Evolutionary conservation across 53 echinoderm and acorn worm species (phyloP).

Genomic region (Temnopleurus reevesii): DNA sequence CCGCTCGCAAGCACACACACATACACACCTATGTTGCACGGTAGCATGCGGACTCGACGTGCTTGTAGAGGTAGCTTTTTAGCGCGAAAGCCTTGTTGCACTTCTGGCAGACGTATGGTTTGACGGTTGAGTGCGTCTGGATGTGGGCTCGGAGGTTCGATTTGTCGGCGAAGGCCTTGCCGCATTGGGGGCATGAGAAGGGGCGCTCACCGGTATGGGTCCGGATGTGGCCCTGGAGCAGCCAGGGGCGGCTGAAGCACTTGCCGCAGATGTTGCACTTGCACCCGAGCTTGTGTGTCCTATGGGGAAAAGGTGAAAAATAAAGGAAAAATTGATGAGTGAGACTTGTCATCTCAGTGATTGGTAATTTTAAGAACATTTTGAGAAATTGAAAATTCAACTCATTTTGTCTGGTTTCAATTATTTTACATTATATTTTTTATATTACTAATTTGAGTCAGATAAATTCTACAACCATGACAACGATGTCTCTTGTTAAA

Average conservation of each 20-base stretch:
- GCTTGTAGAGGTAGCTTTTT: slow-evolving; percentile 99
- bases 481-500: too few relatives aligned
- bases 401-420: too few relatives aligned
- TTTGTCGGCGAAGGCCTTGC: slow-evolving; percentile 99
- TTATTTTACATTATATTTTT: too few relatives aligned
- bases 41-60: slow-evolving; percentile 92
- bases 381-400: too few relatives aligned
- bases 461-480: too few relatives aligned
- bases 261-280: slow-evolving; percentile 99
- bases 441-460: too few relatives aligned
- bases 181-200: slow-evolving; percentile 88
- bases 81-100: slow-evolving; percentile 97
- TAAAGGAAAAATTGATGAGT: background rate
- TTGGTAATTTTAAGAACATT: too few relatives aligned
- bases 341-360: too few relatives aligned
- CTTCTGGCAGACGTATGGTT: slow-evolving; percentile 91
- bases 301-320: slow-evolving; percentile 4
- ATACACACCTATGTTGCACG: slow-evolving; percentile 58
- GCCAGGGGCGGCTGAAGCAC: slow-evolving; percentile 97
- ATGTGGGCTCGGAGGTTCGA: slow-evolving; percentile 98
- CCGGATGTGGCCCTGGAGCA: slow-evolving; percentile 97
- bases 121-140: slow-evolving; percentile 96
- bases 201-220: slow-evolving; percentile 99
- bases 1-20: too few relatives aligned
- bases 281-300: slow-evolving; percentile 97